These are phyloP conservation scores for Puffinus mauretanicus DNA, from an alignment of 2,113 vertebrate genomes.

Conservation along the genomic window DNA sequence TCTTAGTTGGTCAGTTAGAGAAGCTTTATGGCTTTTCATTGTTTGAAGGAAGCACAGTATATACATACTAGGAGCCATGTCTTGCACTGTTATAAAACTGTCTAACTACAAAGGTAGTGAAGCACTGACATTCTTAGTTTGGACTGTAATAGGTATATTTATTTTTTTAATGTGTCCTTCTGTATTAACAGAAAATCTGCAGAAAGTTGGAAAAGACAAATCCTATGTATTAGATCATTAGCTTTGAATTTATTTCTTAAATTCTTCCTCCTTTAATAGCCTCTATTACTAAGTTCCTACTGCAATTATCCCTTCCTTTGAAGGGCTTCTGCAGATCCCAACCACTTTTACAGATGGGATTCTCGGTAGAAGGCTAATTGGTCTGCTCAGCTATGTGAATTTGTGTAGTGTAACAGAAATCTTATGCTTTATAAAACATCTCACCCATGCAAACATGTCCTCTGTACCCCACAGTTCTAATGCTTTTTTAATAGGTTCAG, in stretches of 20 bases:
- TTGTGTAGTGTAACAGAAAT: neutral
- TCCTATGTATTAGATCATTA: neutral
- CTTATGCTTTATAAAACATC: neutral
- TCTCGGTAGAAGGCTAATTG: neutral
- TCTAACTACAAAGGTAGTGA: neutral
- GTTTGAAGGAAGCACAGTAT: neutral
- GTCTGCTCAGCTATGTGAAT: neutral
- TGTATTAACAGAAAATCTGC: neutral
- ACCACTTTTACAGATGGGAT: neutral
- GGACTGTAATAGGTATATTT: neutral
- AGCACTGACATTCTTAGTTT: neutral
- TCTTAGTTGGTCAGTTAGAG: neutral
- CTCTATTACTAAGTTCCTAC: neutral
- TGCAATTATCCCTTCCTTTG: neutral
- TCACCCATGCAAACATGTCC: neutral
- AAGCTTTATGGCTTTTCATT: neutral
- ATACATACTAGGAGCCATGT: neutral
- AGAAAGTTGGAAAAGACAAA: neutral
- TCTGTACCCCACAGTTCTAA: neutral
- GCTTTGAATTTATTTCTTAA: neutral
- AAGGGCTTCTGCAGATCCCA: neutral
- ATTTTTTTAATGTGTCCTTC: neutral
- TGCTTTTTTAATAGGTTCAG: neutral
- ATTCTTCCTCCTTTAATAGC: neutral
- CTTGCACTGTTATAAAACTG: neutral